Base-by-base conservation (phyloP, 2,113 vertebrate genomes). In the Miniopterus natalensis region DNA sequence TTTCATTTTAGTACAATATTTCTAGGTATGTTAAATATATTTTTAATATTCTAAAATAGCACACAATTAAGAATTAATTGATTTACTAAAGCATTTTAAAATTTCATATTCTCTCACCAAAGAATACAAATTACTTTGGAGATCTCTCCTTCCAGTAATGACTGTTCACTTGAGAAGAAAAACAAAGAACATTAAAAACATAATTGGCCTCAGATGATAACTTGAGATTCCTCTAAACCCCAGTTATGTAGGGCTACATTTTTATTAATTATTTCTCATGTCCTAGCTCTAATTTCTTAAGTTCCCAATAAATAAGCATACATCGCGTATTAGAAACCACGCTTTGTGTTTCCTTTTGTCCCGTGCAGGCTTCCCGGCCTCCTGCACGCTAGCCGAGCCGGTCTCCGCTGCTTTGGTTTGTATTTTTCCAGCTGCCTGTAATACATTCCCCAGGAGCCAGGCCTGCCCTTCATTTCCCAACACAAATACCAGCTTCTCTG, bases 41-140 rank as follows among this genome's bases (percentile, higher is more conserved):
- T 86, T 94, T 87, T 81, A 81, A 81, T 95, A 92, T 96, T 88
- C 66, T 59, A 86, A 94, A 93, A 90, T 73, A 96, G 10, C 31
- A 88, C 23, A 85, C 81, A 92, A 71, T 84, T 85, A 92, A 88
- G 84, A 94, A 97, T 90, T 90, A 71, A 92, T 89, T 91, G 86
- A 85, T 88, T 79, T 45, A 57, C 47, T 65, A 88, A 91, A 92
- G 73, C 85, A 87, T 85, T 96, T 90, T 31, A 47, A 90, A 70
- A 51, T 95, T 92, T 93, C 36, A 90, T 95, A 83, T 93, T 95
- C 93, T 90, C 55, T 88, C 95, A 84, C 23, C 29, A 95, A 90
- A 94, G 61, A 95, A 95, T 83, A 94, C 77, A 96, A 95, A 95
- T 95, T 92, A 81, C 71, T 66, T 92, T 61, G n/a, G 92, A 87